These are phyloP conservation scores for Criorhina ranunculi DNA, from an alignment of 2,888 invertebrate species.

Conservation along the genomic window DNA sequence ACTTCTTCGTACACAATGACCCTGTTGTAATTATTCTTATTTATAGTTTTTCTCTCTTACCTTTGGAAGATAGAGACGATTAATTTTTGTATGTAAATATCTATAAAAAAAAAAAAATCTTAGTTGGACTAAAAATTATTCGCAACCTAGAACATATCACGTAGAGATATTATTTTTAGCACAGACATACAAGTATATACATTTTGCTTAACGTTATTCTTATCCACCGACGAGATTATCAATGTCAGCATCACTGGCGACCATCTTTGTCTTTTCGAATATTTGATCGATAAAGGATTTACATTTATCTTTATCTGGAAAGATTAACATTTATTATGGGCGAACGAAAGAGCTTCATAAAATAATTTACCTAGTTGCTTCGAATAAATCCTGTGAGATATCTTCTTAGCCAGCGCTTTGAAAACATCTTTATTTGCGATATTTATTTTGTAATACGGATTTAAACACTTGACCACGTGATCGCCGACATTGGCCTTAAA, in stretches of 20 bases:
- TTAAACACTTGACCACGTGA: conserved; percentile 79
- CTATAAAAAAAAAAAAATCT: too few species aligned
- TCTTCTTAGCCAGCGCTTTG: conserved; percentile 81
- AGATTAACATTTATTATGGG: not conserved
- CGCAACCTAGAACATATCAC: not conserved
- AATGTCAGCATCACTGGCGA: conserved; percentile 81
- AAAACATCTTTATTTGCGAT: conserved; percentile 82
- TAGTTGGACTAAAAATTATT: too few species aligned
- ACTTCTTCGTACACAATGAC: too few species aligned
- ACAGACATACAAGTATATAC: conserved; percentile 12
- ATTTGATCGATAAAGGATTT: conserved; percentile 80
- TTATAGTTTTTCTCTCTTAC: too few species aligned
- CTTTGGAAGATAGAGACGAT: too few species aligned
- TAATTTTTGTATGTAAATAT: too few species aligned
- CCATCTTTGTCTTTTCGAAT: conserved; percentile 80
- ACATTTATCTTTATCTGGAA: conserved; percentile 79
- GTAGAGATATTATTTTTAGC: not conserved
- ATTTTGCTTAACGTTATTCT: conserved; percentile 1
- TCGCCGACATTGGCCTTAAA: conserved; percentile 70
- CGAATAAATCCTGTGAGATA: conserved; percentile 79
- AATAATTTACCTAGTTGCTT: conserved; percentile 59
- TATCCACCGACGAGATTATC: conserved; percentile 70
- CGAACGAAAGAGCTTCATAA: not conserved
- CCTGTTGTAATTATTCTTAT: too few species aligned
- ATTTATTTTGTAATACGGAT: conserved; percentile 83